Base-by-base conservation (phyloP, 2,888 invertebrate genomes). In the Bombylius discolor region DNA sequence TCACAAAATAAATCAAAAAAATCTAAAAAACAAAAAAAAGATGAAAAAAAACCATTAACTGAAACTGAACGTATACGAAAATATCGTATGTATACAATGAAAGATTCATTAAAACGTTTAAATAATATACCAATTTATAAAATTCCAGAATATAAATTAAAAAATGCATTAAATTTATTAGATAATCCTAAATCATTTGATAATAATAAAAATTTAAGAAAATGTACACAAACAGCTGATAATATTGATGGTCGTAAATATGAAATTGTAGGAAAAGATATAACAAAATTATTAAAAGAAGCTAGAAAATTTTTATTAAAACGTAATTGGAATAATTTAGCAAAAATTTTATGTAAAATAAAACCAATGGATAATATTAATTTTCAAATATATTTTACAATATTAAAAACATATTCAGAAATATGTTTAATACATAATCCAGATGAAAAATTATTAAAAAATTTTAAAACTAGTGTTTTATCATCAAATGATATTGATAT, bases 301-400 rank as follows among this genome's bases (percentile, higher is more conserved):
- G 54, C 54, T 39, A 47, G 57, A 13, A 49, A 14, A 8, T 52
- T 49, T 52, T 14, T 57, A n/a, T 9, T 57, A 23, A 52, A 55
- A 48, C 51, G 47, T 34, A 52, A 57, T 55, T 57, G 57, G 57
- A 47, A 9, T 2, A 52, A 51, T 49, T 52, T 57, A 47, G 44
- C 57, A 7, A 52, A 36, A 46, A 13, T 57, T 13, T 36, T 57
- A 14, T n/a, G 36, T 7, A 11, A 47, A 5, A 23, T 34, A 4
- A 57, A 57, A 46, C 47, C 54, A 39, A 11, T 53, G 6, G 44
- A 5, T 8, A 5, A 2, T 7, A 12, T 9, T 6, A 12, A 47
- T 14, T 47, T 51, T 42, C 11, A 42, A 5, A 5, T 42, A 11
- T 42, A 42, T 42, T 42, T 11, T 42, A 42, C 8, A 11, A 11